Evolutionary conservation across 2,113 vertebrate species (phyloP), one percentile per base, ranked within the genome.

Genomic region (Trachemys scripta): DNA sequence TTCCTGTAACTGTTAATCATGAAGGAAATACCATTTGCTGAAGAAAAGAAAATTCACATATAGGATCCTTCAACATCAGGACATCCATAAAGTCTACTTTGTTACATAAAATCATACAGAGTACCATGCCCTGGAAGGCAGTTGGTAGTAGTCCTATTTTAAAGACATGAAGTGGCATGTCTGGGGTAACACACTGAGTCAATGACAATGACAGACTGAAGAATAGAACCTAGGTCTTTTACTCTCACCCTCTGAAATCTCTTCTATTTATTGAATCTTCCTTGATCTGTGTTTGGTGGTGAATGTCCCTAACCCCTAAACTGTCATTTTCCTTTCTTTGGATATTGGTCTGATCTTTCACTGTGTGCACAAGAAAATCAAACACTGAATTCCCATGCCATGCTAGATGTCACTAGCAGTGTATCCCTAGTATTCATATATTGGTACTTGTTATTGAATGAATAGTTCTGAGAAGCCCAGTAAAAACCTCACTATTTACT

Each of bases 321-420:
- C 45, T 91, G 49, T 24, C 31, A 11, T 24, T 75, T 93, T 51
- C 24, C 53, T 49, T 54, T 62, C 29, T 31, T 87, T 86, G 10
- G 4, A 56, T 76, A 35, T 94, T 92, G 92, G 57, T 45, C 49
- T 56, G 25, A 80, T 22, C 80, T 65, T 92, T 88, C 80, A 72
- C 82, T 45, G 38, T 87, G 80, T 65, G 85, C 57, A 29, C 0
- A 8, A 94, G 69, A 80, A 87, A 84, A 95, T 38, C 56, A 65
- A 56, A 16, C 4, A 31, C 20, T 49, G 8, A 17, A 19, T 19
- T 90, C 72, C 29, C 6, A 4, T 22, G 54, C 4, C 75, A 84
- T n/a, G 31, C 54, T 78, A 83, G 65, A 45, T 76, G 75, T 53
- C 53, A 24, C 45, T 47, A 59, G 38, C 53, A 53, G 42, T 88